Percentiles rank a stretch among this genome's conserved stretches.
Evolutionary conservation across 1,140 invertebrate genomes (phyloP).

Genomic region (Zaprionus kolodkinae): DNA sequence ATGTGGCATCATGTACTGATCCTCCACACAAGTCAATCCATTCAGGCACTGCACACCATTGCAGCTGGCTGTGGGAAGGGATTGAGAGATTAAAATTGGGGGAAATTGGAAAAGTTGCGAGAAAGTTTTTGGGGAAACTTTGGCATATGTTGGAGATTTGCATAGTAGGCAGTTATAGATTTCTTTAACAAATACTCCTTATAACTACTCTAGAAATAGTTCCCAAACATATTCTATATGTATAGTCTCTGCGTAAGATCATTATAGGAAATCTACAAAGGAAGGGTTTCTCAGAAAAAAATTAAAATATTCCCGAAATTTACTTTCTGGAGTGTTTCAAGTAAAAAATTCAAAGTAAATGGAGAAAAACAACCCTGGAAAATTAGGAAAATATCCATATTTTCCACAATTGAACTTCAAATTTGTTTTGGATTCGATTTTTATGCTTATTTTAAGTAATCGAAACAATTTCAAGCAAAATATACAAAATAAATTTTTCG

Average conservation of each 20-base stretch:
- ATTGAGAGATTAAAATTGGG: background rate
- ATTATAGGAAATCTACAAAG: background rate
- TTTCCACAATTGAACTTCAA: too few species aligned
- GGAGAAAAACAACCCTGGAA: too few species aligned
- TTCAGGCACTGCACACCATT: constrained; percentile 91
- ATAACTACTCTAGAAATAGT: background rate
- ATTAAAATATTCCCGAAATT: too few species aligned
- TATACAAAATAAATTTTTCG: too few species aligned
- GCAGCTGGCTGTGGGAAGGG: constrained; percentile 88
- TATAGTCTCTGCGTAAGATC: background rate
- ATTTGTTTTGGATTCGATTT: too few species aligned
- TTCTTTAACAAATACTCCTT: background rate
- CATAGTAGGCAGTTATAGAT: background rate
- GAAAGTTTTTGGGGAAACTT: background rate
- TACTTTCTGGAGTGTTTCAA: too few species aligned
- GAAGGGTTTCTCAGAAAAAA: too few species aligned
- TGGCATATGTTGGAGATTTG: background rate
- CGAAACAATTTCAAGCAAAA: too few species aligned
- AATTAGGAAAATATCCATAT: too few species aligned
- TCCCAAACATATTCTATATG: background rate
- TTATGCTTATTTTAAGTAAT: too few species aligned
- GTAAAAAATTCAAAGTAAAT: too few species aligned
- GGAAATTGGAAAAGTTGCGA: background rate
- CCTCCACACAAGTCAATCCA: constrained; percentile 92
- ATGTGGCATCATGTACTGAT: constrained; percentile 93